Evolutionary conservation across 2,888 invertebrate species (phyloP), one percentile per base, ranked within the genome.

Genomic region (Craniophora ligustri): DNA sequence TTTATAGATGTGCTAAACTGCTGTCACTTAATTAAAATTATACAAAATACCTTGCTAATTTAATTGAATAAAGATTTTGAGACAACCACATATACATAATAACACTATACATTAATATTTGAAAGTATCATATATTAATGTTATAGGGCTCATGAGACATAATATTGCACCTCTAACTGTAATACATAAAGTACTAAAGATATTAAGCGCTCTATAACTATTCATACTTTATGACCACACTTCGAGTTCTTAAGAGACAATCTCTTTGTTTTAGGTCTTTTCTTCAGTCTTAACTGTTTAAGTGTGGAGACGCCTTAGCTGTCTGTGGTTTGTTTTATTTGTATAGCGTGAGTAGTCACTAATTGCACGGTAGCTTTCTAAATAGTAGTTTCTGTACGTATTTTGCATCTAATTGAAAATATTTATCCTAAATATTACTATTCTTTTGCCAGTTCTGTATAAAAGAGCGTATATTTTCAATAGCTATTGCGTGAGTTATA

Each of bases 261-360:
- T 19, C 57, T 55, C 63, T 74, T 72, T 67, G 48, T 66, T 54
- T 50, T 47, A 45, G 51, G 35, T 61, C 47, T 63, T 69, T 63
- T 51, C 59, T 72, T 44, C 28, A 21, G 38, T 28, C 14, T 60
- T 57, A 64, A 64, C 62, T 45, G 50, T 58, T 59, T 41, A 67
- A 56, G 49, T 51, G n/a, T n/a, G n/a, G n/a, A n/a, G n/a, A n/a
- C 10, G 47, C 48, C 46, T 63, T 44, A 30, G 48, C 47, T 41
- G 56, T 48, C 50, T 45, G 39, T 42, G 50, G 54, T 30, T 58
- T 28, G 32, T 49, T 50, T 55, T 38, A 34, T 58, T 42, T 36
- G 28, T 55, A 38, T 56, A 7, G 11, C 42, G 23, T 50, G 18
- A 36, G 35, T 47, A 36, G 18, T 21, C 10, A 19, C 39, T 55